Percentiles rank a stretch among this genome's conserved stretches.
These are phyloP conservation scores for Macaria notata DNA, from an alignment of 2,888 invertebrate genomes.

Conservation along the genomic window DNA sequence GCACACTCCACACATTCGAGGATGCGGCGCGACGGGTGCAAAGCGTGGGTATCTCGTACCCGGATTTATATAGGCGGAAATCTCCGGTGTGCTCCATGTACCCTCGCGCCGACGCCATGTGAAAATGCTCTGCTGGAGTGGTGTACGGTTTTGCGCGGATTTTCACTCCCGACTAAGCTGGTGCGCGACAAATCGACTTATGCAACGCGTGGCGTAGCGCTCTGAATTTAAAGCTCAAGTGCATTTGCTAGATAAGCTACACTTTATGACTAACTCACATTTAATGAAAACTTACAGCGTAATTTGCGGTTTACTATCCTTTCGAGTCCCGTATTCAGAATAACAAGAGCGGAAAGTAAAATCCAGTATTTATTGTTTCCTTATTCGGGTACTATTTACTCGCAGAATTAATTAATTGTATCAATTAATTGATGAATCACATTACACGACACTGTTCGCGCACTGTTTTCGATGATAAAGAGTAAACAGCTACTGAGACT, in stretches of 20 bases:
- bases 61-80: constrained; percentile 74
- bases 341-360: no score
- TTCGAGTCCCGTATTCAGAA: background rate
- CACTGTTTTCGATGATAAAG: constrained; percentile 28
- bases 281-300: constrained; percentile 18
- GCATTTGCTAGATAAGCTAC: constrained; percentile 22
- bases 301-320: constrained; percentile 9
- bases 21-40: constrained; percentile 59
- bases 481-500: constrained; percentile 34
- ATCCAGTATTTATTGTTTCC: background rate
- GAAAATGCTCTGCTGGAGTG: constrained; percentile 58
- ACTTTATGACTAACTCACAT: constrained; percentile 14
- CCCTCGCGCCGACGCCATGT: constrained; percentile 60
- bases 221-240: constrained; percentile 36
- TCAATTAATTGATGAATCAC: no score
- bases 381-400: background rate
- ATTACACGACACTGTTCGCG: constrained; percentile 8
- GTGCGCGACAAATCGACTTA: constrained; percentile 46
- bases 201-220: constrained; percentile 24
- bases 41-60: constrained; percentile 65
- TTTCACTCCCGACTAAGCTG: constrained; percentile 49
- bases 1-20: constrained; percentile 70
- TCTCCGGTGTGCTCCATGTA: constrained; percentile 71
- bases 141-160: constrained; percentile 55
- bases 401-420: no score